phyloP scores from a whole-genome alignment of 2,888 invertebrate species.

The Dynastes hyllus region DNA sequence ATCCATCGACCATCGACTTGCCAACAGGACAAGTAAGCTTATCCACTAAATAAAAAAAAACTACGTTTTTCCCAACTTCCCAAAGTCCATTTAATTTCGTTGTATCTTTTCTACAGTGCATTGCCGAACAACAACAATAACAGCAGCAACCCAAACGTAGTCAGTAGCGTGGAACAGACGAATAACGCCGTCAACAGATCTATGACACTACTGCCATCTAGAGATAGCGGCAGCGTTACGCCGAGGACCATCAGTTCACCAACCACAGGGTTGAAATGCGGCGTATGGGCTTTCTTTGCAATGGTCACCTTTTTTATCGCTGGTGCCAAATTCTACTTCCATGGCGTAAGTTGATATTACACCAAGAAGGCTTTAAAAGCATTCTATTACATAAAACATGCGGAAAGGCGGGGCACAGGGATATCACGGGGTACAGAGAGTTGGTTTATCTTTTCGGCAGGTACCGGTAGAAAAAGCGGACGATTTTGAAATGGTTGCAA shows the following conservation, averaged over 20 bases:
- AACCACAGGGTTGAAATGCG: conserved; percentile 79
- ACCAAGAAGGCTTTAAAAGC: too few relatives aligned
- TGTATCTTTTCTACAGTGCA: conserved; percentile 3
- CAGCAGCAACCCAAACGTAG: conserved; percentile 36
- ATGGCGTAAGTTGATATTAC: conserved; percentile 59
- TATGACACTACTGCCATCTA: conserved; percentile 52
- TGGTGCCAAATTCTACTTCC: conserved; percentile 82
- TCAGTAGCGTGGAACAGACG: conserved; percentile 46
- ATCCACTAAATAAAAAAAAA: not conserved
- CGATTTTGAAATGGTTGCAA: too few relatives aligned
- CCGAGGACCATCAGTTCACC: conserved; percentile 61
- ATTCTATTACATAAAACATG: too few relatives aligned
- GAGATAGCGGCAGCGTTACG: conserved; percentile 53
- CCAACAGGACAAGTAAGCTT: conserved; percentile 60
- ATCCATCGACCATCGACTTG: conserved; percentile 60
- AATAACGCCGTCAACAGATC: conserved; percentile 48
- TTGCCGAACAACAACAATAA: conserved; percentile 7
- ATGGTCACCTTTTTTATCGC: conserved; percentile 81
- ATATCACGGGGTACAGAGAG: too few relatives aligned
- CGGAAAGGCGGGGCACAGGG: too few relatives aligned
- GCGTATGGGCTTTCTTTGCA: conserved; percentile 82
- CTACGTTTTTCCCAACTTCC: not conserved
- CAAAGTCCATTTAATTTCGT: not conserved
- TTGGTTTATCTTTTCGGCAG: too few relatives aligned
- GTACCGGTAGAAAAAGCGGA: too few relatives aligned